Percentiles rank a stretch among this genome's conserved stretches.
phyloP scores from a whole-genome alignment of 2,797 vertebrate genomes.

The Rhinophrynus dorsalis region DNA sequence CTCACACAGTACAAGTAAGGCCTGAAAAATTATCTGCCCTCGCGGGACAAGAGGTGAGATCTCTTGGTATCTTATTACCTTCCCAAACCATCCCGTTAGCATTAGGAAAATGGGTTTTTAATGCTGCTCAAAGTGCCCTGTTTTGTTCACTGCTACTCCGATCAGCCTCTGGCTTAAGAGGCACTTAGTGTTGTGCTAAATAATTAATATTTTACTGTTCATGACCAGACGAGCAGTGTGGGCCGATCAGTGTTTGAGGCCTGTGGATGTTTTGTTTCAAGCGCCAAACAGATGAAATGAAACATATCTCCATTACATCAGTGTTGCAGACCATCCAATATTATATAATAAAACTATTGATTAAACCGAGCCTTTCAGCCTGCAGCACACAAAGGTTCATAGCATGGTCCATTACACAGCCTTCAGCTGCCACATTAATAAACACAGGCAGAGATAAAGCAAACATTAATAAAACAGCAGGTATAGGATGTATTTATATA shows the following conservation, averaged over 20 bases:
- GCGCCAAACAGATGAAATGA: constrained; percentile 19
- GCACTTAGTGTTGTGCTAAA: constrained; percentile 33
- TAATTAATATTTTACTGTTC: constrained; percentile 41
- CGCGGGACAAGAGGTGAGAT: constrained; percentile 10
- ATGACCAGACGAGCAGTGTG: constrained; percentile 17
- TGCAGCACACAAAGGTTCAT: not conserved
- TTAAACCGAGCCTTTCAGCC: not conserved
- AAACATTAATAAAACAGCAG: not conserved
- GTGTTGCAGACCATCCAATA: not conserved
- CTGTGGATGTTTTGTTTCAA: constrained; percentile 31
- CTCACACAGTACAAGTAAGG: not conserved
- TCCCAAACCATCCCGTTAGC: constrained; percentile 19
- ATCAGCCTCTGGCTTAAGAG: constrained; percentile 33
- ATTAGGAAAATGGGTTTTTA: constrained; percentile 40
- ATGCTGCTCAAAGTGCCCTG: constrained; percentile 21
- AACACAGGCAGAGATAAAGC: not conserved
- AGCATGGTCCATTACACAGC: constrained; percentile 1
- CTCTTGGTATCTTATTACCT: constrained; percentile 13
- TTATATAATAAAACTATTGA: constrained; percentile 4
- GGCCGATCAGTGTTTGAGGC: constrained; percentile 13
- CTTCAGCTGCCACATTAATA: not conserved
- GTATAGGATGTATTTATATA: not conserved
- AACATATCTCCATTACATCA: constrained; percentile 19
- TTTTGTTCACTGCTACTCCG: constrained; percentile 15
- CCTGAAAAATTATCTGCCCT: constrained; percentile 1